These are phyloP conservation scores for Amphimallon solstitiale DNA, from an alignment of 2,888 invertebrate species.

Conservation along the genomic window DNA sequence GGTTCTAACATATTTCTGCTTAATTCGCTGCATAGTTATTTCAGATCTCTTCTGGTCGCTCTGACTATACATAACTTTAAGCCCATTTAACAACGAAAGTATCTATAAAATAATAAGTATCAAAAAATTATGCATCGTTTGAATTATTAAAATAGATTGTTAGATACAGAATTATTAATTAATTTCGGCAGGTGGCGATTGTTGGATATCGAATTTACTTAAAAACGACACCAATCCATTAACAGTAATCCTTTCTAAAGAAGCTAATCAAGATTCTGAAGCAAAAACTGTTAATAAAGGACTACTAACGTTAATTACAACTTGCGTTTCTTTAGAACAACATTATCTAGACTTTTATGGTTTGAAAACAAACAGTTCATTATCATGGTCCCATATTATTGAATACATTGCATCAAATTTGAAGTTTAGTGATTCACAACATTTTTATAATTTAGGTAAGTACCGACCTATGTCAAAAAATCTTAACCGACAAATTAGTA, in stretches of 20 bases:
- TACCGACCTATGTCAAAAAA: not conserved
- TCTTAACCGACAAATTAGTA: not conserved
- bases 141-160: too few species aligned
- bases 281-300: slow-evolving; percentile 56
- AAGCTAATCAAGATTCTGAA: slow-evolving; percentile 50
- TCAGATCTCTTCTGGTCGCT: too few species aligned
- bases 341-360: slow-evolving; percentile 49
- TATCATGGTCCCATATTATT: slow-evolving; percentile 63
- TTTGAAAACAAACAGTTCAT: slow-evolving; percentile 40
- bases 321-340: slow-evolving; percentile 57
- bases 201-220: slow-evolving; percentile 56
- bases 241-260: slow-evolving; percentile 53
- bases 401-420: slow-evolving; percentile 64
- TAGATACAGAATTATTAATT: too few species aligned
- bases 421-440: slow-evolving; percentile 65
- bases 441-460: slow-evolving; percentile 69
- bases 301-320: slow-evolving; percentile 57
- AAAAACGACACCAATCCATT: slow-evolving; percentile 54
- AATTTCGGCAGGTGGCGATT: slow-evolving; percentile 49
- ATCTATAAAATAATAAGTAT: too few species aligned
- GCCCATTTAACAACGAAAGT: too few species aligned
- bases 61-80: too few species aligned
- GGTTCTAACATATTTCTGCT: too few species aligned
- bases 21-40: too few species aligned
- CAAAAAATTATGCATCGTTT: too few species aligned